Evolutionary conservation across 2,113 vertebrate genomes (phyloP).

Genomic region (Tursiops truncatus): DNA sequence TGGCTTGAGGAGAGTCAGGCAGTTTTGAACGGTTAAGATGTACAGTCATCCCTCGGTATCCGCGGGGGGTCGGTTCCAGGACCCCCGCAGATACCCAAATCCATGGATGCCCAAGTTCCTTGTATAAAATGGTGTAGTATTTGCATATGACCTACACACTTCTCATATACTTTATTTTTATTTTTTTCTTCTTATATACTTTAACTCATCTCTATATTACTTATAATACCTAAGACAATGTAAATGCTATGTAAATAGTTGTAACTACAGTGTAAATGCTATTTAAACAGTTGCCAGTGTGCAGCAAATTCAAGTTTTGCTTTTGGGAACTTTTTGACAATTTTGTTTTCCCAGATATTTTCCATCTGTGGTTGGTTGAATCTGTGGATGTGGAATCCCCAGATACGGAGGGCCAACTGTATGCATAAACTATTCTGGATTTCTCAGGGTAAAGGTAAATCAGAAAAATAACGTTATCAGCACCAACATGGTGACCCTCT

Average conservation of each 20-base stretch:
- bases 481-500: background rate
- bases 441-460: background rate
- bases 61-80: background rate
- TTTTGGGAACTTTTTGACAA: background rate
- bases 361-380: background rate
- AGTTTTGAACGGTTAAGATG: background rate
- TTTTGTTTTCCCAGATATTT: background rate
- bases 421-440: background rate
- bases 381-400: background rate
- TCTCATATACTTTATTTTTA: background rate
- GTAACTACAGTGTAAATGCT: background rate
- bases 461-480: background rate
- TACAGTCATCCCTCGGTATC: too few species aligned
- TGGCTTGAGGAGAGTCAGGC: background rate
- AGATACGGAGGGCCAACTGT: background rate
- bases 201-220: background rate
- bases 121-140: background rate
- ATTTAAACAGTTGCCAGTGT: background rate
- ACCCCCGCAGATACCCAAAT: background rate
- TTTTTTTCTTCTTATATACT: background rate
- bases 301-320: background rate
- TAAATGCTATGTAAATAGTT: background rate
- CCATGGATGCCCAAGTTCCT: background rate
- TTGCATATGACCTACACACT: background rate
- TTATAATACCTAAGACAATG: background rate